Conservation (phyloP, 23 tunicate species). For the Styela clava region DNA sequence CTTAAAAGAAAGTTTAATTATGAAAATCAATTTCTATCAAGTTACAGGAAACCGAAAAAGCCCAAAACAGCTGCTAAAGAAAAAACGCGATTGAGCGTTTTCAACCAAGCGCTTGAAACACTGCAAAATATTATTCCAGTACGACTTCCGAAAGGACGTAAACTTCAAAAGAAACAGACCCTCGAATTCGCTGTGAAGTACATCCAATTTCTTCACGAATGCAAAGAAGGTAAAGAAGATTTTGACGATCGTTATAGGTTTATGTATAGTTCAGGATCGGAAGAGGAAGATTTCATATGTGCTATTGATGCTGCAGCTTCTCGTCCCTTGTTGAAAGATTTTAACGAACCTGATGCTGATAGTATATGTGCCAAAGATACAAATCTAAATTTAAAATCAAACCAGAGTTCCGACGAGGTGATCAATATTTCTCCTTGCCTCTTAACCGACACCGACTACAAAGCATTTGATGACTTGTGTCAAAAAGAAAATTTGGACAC, state of each 20-base stretch:
- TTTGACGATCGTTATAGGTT: constrained; percentile 60
- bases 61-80: constrained; percentile 35
- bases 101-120: constrained; percentile 41
- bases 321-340: too few species aligned
- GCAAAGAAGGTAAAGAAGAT: constrained; percentile 55
- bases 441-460: too few species aligned
- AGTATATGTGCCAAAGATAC: too few species aligned
- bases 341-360: too few species aligned
- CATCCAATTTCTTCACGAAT: constrained; percentile 57
- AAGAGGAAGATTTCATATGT: constrained; percentile 50
- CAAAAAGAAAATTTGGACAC: not conserved
- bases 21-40: not conserved
- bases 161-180: constrained; percentile 51
- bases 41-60: constrained; percentile 7
- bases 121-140: constrained; percentile 45
- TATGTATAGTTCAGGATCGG: constrained; percentile 57
- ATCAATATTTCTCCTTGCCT: too few species aligned
- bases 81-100: constrained; percentile 28
- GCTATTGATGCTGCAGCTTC: constrained; percentile 78
- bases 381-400: too few species aligned
- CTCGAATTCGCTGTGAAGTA: constrained; percentile 61
- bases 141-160: constrained; percentile 34
- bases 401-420: too few species aligned
- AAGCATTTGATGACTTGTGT: not conserved
- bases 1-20: not conserved